Evolutionary conservation across 2,888 invertebrate species (phyloP).

Genomic region (Barypeithes pellucidus): DNA sequence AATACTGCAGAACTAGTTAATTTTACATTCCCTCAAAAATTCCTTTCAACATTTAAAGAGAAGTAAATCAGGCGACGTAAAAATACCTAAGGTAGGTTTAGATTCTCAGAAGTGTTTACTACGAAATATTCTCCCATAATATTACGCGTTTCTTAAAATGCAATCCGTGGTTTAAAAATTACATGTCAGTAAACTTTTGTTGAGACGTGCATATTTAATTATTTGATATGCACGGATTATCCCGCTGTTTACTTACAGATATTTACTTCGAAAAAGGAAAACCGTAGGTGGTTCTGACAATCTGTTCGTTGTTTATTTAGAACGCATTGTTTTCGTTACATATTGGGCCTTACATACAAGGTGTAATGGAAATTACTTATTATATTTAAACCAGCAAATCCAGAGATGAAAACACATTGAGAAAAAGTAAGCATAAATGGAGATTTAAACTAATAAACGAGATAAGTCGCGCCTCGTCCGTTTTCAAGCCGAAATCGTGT

Average conservation of each 20-base stretch:
- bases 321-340: neutral
- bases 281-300: conserved; percentile 8
- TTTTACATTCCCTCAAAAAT: neutral
- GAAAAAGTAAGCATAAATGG: too few relatives aligned
- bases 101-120: conserved; percentile 24
- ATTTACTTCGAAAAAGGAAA: neutral
- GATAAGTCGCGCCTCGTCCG: too few relatives aligned
- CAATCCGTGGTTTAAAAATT: conserved; percentile 15
- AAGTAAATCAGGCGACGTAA: conserved; percentile 14
- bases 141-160: conserved; percentile 34
- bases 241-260: neutral
- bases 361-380: too few relatives aligned
- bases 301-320: neutral
- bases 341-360: too few relatives aligned
- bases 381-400: too few relatives aligned
- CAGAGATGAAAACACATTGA: too few relatives aligned
- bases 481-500: too few relatives aligned
- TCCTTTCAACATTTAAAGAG: neutral
- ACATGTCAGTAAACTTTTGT: conserved; percentile 15
- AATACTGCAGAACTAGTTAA: neutral
- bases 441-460: too few relatives aligned
- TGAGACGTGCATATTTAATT: conserved; percentile 7
- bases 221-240: conserved; percentile 3
- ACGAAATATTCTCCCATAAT: conserved; percentile 13
- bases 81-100: conserved; percentile 7